Evolutionary conservation across 2,113 vertebrate genomes (phyloP), one percentile per base, ranked within the genome.

Genomic region (Peromyscus polionotus): DNA sequence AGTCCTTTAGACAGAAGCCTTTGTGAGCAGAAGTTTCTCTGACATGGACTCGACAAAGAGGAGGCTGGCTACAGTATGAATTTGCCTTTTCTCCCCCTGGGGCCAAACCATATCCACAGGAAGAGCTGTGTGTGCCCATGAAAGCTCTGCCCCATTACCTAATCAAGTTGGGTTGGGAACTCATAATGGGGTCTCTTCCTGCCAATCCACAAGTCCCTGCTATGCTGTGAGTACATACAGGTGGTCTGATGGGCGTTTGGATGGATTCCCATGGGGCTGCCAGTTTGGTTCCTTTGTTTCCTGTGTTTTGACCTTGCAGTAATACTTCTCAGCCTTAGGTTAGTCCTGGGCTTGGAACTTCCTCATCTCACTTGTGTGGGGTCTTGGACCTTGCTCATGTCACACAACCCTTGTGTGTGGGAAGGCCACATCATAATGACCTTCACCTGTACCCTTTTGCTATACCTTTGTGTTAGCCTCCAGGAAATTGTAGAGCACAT

Each of bases 401-500:
- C 1, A 0, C 3, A 9, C 0, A 0, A 8, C 57, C 65, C 31
- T 31, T 16, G 31, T 6, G 16, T n/a, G 0, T 54, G 45, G 61
- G 33, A 36, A 42, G 0, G 14, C 6, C 24, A 5, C 20, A 22
- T 3, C 22, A 2, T 45, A 12, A 88, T 42, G 57, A n/a, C 10
- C 12, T 3, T 0, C 6, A 36, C 11, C 20, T 5, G 4, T 1
- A 20, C 36, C 54, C 4, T 42, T 39, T 48, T n/a, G 12, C 20
- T n/a, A 76, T 92, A 99, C 99, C 99, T 99, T 99, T 0, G 98
- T 93, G 90, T 99, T 99, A 98, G 99, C 99, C 97, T 99, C 99
- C 98, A 99, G 99, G 97, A 99, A 99, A 97, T 99, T 99, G 96
- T 99, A 98, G 13, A 99, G 99, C 90, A 99, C 99, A 0, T 98